Base-by-base conservation (phyloP, 37 sponge, comb jelly and placozoan genomes). In the Crambe crambe region DNA sequence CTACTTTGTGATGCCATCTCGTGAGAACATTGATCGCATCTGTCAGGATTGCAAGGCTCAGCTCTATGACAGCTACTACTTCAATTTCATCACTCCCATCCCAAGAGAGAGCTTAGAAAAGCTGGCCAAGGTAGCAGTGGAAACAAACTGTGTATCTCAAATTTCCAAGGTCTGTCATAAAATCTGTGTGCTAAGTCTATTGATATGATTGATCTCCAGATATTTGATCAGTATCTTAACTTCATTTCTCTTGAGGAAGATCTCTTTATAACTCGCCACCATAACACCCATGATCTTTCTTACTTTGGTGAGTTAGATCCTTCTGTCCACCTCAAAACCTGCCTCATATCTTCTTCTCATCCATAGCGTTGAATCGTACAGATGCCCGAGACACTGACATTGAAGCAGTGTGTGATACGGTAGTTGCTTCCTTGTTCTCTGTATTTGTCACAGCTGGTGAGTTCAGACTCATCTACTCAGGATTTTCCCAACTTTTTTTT, bases 221-320 rank as follows among this genome's bases (percentile, higher is more conserved):
- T 98, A 41, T 90, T 78, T 83, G 99, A 98, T 42, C 99, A 98
- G 82, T 98, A 93, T 73, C 84, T 95, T 25, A 93, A 93, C 72
- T 98, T 98, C 59, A 86, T 95, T 22, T 86, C 89, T 36, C 71
- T 98, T 22, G 99, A 98, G 71, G 92, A 95, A 2, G 94, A 98
- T 73, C 42, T 98, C 54, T 98, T 98, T 76, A 68, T 95, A 5
- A 44, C 82, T 9, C 70, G 92, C 39, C 82, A 93, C 34, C 87
- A 91, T 1, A 87, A 91, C 41, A 75, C 72, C 18, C 77, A 77
- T 22, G 77, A 68, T 0, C 25, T 95, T 2, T 93, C 94, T 21
- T 98, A 98, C 63, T 85, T 91, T 81, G 96, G 97, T 96, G n/a
- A 37, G 64, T 34, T 27, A 30, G n/a, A n/a, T n/a, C 9, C 3